Evolutionary conservation across 2,113 vertebrate species (phyloP).

Genomic region (Xiphophorus couchianus): DNA sequence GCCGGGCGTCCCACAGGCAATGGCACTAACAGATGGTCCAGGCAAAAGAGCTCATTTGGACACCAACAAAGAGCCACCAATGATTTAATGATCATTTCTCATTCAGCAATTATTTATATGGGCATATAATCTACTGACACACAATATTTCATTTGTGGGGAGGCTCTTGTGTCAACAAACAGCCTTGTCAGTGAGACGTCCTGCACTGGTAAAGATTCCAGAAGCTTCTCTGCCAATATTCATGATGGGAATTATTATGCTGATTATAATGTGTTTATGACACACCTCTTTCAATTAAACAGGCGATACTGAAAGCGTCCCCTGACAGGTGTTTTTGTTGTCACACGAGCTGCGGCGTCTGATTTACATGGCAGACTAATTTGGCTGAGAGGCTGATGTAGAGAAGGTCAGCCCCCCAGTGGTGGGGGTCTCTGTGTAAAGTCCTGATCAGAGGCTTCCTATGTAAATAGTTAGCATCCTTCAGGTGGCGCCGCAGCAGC

Average conservation of each 20-base stretch:
- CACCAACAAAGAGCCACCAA: conserved; percentile 72
- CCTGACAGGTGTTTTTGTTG: conserved; percentile 66
- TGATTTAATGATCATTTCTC: conserved; percentile 78
- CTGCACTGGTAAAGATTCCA: not conserved
- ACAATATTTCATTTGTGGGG: conserved; percentile 64
- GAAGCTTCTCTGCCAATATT: not conserved
- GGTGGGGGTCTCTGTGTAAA: conserved; percentile 13
- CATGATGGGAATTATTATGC: conserved; percentile 14
- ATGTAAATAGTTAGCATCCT: conserved; percentile 44
- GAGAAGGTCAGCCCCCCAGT: conserved; percentile 38
- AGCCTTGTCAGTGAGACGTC: not conserved
- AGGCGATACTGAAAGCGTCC: conserved; percentile 50
- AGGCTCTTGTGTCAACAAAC: conserved; percentile 53
- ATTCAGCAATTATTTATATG: conserved; percentile 77
- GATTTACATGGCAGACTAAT: conserved; percentile 68
- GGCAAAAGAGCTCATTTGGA: conserved; percentile 72
- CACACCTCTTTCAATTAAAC: conserved; percentile 63
- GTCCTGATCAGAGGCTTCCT: conserved; percentile 22
- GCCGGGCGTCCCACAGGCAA: not conserved
- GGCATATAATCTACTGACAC: conserved; percentile 79
- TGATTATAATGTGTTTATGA: conserved; percentile 55
- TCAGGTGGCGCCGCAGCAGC: conserved; percentile 28
- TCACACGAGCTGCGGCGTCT: conserved; percentile 28
- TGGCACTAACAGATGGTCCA: conserved; percentile 68
- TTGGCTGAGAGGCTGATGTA: conserved; percentile 46